Base-by-base conservation (phyloP, 2,888 invertebrate genomes). In the Cerceris rybyensis region DNA sequence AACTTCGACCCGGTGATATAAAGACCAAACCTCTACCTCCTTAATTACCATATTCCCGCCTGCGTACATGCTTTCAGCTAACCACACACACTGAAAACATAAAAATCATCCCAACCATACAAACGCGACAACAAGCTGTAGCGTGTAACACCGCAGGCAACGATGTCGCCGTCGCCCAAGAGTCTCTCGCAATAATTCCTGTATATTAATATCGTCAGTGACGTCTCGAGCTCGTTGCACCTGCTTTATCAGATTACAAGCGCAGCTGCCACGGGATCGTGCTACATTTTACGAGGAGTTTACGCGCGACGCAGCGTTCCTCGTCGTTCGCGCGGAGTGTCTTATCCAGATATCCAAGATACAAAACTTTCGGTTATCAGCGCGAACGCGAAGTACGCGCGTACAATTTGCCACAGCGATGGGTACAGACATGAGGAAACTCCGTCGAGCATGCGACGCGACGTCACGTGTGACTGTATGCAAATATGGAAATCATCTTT, bases 241-340 rank as follows among this genome's bases (percentile, higher is more conserved):
- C 88, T 88, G 88, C 87, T 86, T 88, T 87, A 88, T 88, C 87
- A 83, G 86, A 86, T 89, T 88, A 87, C 87, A 75, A 79, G 72
- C 68, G 86, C 88, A 87, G 86, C 88, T 88, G 89, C 79, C 81
- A 68, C 55, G 58, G 61, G 72, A 80, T 81, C 81, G 80, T 42
- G 77, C 75, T 70, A 69, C 81, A 71, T 71, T 85, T 86, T 86
- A 84, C 78, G 84, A 80, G 81, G 81, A 70, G 80, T 84, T 84
- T 86, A 86, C 68, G 72, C 78, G 78, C 78, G 65, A 72, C 69
- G 72, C 78, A 70, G 67, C 78, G 66, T 61, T 67, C 39, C 67
- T n/a, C 41, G 58, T 28, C 63, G 71, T 43, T 60, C 54, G 63
- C 61, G 54, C 68, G 73, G 69, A 80, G 78, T 82, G n/a, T 75